These are phyloP conservation scores for Stichopus horrens DNA, from an alignment of 53 echinoderm and acorn worm species.

Conservation along the genomic window DNA sequence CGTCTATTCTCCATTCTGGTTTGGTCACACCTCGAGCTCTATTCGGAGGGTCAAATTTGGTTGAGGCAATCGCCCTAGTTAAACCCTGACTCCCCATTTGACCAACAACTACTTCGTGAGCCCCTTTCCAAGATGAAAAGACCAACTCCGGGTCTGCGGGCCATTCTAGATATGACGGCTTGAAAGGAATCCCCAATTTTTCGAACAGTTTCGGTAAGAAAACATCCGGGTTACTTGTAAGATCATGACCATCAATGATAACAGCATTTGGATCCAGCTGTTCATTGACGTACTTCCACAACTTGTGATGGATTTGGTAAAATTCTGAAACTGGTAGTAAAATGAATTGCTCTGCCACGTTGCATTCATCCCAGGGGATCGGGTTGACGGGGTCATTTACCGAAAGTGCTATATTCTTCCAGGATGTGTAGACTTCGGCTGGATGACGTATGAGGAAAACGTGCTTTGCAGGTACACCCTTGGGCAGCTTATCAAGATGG, in stretches of 20 bases:
- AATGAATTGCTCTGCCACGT: neutral
- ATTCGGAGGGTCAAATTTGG: conserved; percentile 20
- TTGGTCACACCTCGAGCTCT: conserved; percentile 9
- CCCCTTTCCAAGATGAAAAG: conserved; percentile 24
- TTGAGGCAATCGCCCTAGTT: conserved; percentile 4
- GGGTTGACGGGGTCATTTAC: neutral
- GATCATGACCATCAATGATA: conserved; percentile 33
- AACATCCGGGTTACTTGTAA: conserved; percentile 29
- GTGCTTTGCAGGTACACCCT: conserved; percentile 22
- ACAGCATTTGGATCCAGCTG: conserved; percentile 17
- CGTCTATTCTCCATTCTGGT: neutral
- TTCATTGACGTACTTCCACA: conserved; percentile 38
- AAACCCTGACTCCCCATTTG: neutral
- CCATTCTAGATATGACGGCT: conserved; percentile 24
- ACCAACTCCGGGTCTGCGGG: conserved; percentile 4
- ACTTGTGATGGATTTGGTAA: conserved; percentile 14
- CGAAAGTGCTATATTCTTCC: neutral
- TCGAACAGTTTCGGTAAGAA: conserved; percentile 11
- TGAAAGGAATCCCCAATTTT: conserved; percentile 14
- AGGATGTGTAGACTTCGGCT: conserved; percentile 17
- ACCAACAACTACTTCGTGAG: neutral
- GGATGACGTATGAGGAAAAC: conserved; percentile 30
- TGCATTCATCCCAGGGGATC: conserved; percentile 28
- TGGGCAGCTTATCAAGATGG: conserved; percentile 24
- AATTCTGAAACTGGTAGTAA: conserved; percentile 4